Evolutionary conservation across 2,113 vertebrate species (phyloP).

Genomic region (Cyprinodon brontotheroides): DNA sequence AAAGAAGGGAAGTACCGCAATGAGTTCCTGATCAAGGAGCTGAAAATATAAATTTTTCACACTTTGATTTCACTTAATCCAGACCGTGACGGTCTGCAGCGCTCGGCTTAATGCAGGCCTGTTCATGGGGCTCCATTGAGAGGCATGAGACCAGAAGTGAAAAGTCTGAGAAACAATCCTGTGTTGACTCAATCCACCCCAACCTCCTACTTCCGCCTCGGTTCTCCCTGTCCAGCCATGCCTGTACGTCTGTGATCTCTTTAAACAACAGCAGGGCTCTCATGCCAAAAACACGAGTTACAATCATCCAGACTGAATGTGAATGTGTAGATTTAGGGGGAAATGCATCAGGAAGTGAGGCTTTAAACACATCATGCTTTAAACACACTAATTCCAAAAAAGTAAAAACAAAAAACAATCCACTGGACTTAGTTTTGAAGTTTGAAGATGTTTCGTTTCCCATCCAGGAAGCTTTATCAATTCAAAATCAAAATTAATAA

Average conservation of each 20-base stretch:
- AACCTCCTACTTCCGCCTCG: conserved; percentile 36
- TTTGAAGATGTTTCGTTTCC: no score
- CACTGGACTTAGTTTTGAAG: no score
- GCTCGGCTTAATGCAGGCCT: conserved; percentile 17
- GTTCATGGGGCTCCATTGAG: conserved; percentile 32
- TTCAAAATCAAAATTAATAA: no score
- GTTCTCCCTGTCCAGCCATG: conserved; percentile 11
- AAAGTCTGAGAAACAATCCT: conserved; percentile 47
- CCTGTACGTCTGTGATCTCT: conserved; percentile 11
- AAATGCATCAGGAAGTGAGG: background rate
- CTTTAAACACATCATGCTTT: background rate
- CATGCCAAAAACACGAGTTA: conserved; percentile 2
- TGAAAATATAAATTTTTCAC: background rate
- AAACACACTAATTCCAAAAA: background rate
- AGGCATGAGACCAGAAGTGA: conserved; percentile 55
- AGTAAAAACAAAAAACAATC: no score
- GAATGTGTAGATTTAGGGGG: background rate
- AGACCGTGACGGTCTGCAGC: background rate
- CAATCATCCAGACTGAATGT: background rate
- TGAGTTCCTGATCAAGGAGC: background rate
- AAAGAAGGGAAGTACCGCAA: background rate
- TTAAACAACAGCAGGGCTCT: conserved; percentile 13
- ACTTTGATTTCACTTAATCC: conserved; percentile 20
- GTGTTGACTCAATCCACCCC: conserved; percentile 49
- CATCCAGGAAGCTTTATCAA: no score